Evolutionary conservation across 2,888 invertebrate genomes (phyloP).

Genomic region (Nasonia oneida): DNA sequence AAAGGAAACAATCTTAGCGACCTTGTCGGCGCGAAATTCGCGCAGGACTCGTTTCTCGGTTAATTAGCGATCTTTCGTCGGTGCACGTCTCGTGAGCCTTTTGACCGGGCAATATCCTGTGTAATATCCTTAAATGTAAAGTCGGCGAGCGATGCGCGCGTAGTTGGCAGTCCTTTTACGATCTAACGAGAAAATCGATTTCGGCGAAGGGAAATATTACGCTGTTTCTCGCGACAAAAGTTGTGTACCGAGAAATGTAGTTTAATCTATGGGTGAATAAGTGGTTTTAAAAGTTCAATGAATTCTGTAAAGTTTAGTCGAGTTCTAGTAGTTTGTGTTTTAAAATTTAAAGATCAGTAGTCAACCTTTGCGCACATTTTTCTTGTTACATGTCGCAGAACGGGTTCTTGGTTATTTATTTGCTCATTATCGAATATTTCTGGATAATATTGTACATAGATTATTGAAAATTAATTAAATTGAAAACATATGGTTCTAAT

Average conservation of each 20-base stretch:
- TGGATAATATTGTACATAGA: neutral
- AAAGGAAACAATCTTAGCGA: conserved; percentile 17
- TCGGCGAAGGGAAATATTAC: neutral
- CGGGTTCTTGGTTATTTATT: neutral
- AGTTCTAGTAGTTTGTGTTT: too few relatives aligned
- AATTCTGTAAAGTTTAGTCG: neutral
- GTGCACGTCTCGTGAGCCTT: neutral
- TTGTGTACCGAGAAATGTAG: neutral
- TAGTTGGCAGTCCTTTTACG: neutral
- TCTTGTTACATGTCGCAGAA: neutral
- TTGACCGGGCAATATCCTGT: neutral
- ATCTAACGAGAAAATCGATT: neutral
- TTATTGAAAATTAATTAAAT: neutral
- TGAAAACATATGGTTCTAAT: neutral
- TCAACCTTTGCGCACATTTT: too few relatives aligned
- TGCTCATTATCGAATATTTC: neutral
- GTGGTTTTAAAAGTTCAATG: neutral
- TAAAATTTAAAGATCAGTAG: too few relatives aligned
- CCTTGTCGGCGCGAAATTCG: conserved; percentile 44
- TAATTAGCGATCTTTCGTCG: conserved; percentile 42
- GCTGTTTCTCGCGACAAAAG: neutral
- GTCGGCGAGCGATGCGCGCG: neutral
- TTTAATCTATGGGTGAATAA: neutral
- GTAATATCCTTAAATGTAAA: neutral
- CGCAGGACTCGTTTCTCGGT: conserved; percentile 30